Evolutionary conservation across 2,113 vertebrate species (phyloP).

Genomic region (Salminus brasiliensis): DNA sequence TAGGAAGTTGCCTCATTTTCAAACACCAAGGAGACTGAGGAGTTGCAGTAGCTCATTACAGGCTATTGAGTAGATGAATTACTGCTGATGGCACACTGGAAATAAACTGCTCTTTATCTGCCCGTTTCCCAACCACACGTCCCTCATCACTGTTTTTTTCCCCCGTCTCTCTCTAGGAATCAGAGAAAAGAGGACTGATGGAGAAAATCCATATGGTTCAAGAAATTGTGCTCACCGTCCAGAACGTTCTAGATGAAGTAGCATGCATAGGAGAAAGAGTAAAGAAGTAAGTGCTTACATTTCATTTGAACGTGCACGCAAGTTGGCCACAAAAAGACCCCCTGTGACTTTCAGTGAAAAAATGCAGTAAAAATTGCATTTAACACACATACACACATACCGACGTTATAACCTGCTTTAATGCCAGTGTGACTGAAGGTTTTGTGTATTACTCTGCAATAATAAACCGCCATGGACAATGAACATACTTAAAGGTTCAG

Average conservation of each 20-base stretch:
- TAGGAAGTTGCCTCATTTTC: conserved; percentile 70
- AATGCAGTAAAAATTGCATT: background rate
- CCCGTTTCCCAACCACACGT: conserved; percentile 64
- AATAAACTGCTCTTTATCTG: conserved; percentile 72
- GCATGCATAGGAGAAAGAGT: conserved; percentile 91
- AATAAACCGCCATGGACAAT: background rate
- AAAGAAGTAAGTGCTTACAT: conserved; percentile 87
- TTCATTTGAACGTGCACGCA: conserved; percentile 2
- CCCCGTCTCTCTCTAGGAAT: conserved; percentile 78
- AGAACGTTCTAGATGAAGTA: conserved; percentile 87
- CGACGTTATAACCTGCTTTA: too few species aligned
- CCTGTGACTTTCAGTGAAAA: background rate
- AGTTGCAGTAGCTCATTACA: conserved; percentile 73
- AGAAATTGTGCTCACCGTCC: conserved; percentile 90
- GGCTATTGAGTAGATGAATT: conserved; percentile 77
- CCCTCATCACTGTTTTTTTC: conserved; percentile 64
- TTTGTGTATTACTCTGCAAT: conserved; percentile 21
- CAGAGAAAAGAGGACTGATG: conserved; percentile 90
- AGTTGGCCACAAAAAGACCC: background rate
- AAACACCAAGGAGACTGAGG: conserved; percentile 66
- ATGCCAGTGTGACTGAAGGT: background rate
- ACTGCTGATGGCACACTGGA: conserved; percentile 67
- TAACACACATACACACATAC: too few species aligned
- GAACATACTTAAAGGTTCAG: background rate
- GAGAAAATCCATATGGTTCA: conserved; percentile 98